Conservation (phyloP, 2,888 invertebrate species). For the Andrena flavipes region DNA sequence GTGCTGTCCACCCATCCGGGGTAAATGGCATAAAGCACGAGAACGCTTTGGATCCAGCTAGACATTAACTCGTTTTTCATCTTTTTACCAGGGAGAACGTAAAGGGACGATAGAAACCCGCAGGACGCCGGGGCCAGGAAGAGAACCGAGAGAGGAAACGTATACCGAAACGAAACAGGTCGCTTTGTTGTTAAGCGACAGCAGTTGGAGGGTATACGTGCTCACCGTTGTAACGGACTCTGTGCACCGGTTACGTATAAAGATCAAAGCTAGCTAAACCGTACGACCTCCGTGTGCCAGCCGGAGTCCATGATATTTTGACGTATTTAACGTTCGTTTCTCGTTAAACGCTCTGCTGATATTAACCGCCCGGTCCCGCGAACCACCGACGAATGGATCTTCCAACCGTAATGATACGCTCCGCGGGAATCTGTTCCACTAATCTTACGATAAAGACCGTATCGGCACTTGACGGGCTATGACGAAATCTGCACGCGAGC, state of each 20-base stretch:
- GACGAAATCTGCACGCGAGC: not conserved
- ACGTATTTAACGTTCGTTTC: slow-evolving; percentile 56
- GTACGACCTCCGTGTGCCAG: slow-evolving; percentile 56
- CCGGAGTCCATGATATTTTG: slow-evolving; percentile 73
- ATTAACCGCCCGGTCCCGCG: slow-evolving; percentile 40
- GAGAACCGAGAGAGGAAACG: slow-evolving; percentile 39
- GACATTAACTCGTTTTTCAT: slow-evolving; percentile 60
- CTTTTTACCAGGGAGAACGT: slow-evolving; percentile 30
- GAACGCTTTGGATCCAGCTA: slow-evolving; percentile 28
- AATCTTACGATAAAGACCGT: not conserved
- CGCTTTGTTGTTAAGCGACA: slow-evolving; percentile 79
- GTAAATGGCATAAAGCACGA: slow-evolving; percentile 47
- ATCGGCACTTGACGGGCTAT: slow-evolving; percentile 1
- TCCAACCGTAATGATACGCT: slow-evolving; percentile 17
- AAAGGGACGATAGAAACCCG: slow-evolving; percentile 38
- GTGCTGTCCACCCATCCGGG: not conserved
- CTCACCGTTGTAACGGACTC: slow-evolving; percentile 78
- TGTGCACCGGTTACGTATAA: slow-evolving; percentile 76
- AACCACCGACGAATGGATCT: not conserved
- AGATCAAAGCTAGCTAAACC: slow-evolving; percentile 78
- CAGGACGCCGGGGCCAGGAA: slow-evolving; percentile 23
- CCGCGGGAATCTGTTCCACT: slow-evolving; percentile 10
- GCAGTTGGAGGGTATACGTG: slow-evolving; percentile 74
- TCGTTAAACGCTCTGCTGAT: slow-evolving; percentile 61
- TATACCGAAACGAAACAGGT: slow-evolving; percentile 63